A percentile compares a stretch with the other conserved stretches of the same genome.
phyloP scores from a whole-genome alignment of 2,113 vertebrate genomes.

The Sakesphorus luctuosus region DNA sequence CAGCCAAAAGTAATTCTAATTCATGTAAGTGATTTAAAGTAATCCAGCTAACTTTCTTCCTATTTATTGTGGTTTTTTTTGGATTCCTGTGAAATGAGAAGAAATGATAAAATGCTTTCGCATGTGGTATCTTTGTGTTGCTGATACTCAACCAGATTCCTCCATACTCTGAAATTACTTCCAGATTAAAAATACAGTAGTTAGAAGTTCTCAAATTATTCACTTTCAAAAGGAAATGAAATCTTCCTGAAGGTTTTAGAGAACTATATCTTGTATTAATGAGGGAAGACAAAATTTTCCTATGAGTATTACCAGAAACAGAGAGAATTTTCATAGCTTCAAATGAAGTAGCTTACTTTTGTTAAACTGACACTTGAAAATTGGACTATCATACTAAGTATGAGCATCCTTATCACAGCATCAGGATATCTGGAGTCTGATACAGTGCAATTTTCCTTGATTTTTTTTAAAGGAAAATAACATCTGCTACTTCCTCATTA shows the following conservation, averaged over 20 bases:
- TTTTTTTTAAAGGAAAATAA: neutral
- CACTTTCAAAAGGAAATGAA: neutral
- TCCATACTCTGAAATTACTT: neutral
- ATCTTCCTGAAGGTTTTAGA: neutral
- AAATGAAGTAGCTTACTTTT: neutral
- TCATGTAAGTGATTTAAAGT: neutral
- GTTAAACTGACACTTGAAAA: neutral
- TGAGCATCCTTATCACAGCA: neutral
- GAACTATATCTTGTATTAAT: neutral
- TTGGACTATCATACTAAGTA: neutral
- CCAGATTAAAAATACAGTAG: neutral
- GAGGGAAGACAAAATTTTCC: neutral
- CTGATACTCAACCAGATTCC: neutral
- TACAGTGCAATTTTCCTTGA: neutral
- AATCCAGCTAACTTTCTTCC: neutral
- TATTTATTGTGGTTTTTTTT: accelerated
- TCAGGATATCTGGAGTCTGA: neutral
- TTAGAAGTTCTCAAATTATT: neutral
- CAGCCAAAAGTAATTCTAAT: neutral
- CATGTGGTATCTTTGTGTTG: neutral
- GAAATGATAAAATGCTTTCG: neutral
- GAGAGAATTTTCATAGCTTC: neutral
- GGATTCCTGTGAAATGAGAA: neutral
- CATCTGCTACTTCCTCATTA: neutral
- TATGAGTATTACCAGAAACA: neutral